Conservation (phyloP, 2,797 vertebrate species). For the Pampus argenteus region DNA sequence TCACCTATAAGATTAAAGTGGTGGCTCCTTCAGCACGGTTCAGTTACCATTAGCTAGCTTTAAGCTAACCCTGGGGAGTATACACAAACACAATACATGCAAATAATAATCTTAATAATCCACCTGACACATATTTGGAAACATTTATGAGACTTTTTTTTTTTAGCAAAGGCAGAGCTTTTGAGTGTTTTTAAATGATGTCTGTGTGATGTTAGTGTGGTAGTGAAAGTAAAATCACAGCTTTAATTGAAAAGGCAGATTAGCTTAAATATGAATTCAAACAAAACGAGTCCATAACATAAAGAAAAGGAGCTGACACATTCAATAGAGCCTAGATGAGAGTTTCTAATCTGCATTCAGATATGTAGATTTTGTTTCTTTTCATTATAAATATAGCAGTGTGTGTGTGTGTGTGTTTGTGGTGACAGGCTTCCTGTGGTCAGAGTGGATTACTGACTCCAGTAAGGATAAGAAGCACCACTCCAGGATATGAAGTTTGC, state of each 20-base stretch:
- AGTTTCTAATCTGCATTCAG: constrained; percentile 14
- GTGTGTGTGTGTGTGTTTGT: constrained; percentile 59
- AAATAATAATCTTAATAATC: background rate
- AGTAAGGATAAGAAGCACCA: constrained; percentile 68
- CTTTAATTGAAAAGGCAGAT: background rate
- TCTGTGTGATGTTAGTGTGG: background rate
- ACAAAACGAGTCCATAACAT: background rate
- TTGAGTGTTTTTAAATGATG: no score
- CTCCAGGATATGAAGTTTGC: constrained; percentile 76
- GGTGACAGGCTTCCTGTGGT: constrained; percentile 81
- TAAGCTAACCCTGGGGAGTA: background rate
- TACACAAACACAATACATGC: constrained; percentile 3
- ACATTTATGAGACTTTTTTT: background rate
- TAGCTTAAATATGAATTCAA: background rate
- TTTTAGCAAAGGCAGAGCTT: background rate
- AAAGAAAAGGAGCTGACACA: constrained; percentile 19
- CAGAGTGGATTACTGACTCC: constrained; percentile 81
- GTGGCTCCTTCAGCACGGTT: background rate
- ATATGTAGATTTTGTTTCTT: constrained; percentile 27
- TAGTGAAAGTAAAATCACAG: background rate
- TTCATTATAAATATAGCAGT: constrained; percentile 40
- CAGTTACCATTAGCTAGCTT: background rate
- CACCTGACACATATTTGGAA: no score
- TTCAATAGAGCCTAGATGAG: constrained; percentile 13
- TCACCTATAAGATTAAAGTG: background rate